Evolutionary conservation across 2,797 vertebrate species (phyloP).

Genomic region (Phalanger gymnotis): DNA sequence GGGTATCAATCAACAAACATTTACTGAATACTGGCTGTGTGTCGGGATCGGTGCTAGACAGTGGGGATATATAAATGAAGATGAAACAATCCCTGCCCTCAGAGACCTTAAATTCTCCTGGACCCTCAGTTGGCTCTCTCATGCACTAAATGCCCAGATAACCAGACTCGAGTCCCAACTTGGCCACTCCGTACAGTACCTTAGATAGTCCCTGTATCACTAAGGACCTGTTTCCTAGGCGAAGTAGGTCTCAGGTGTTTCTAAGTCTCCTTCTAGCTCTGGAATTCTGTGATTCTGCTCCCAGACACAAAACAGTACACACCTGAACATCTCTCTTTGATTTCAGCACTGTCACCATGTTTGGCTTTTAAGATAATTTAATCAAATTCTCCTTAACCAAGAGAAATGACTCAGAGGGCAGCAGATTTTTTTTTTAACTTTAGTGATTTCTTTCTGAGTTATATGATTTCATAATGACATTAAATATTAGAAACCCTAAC

Average conservation of each 20-base stretch:
- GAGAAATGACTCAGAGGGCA: constrained; percentile 64
- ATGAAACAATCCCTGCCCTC: background rate
- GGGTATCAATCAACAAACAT: background rate
- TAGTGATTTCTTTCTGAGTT: constrained; percentile 82
- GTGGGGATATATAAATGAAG: background rate
- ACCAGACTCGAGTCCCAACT: background rate
- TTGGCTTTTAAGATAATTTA: constrained; percentile 80
- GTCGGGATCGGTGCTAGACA: background rate
- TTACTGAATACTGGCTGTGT: background rate
- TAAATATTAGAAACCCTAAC: constrained; percentile 95
- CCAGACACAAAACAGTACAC: background rate
- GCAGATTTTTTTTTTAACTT: constrained; percentile 48
- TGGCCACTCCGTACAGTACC: background rate
- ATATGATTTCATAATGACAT: constrained; percentile 90
- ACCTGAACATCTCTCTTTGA: constrained; percentile 74
- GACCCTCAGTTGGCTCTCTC: background rate
- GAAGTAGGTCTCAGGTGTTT: background rate
- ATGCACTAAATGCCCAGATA: background rate
- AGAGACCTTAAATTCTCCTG: background rate
- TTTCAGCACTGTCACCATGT: constrained; percentile 67
- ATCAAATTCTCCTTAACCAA: constrained; percentile 76
- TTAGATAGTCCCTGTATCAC: background rate
- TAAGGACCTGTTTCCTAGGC: background rate
- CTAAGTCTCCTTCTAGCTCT: background rate
- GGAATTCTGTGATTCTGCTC: background rate